A percentile compares a stretch with the other conserved stretches of the same genome.
Conservation (phyloP, 1,140 invertebrate species). For the Probaryconus sp. region DNA sequence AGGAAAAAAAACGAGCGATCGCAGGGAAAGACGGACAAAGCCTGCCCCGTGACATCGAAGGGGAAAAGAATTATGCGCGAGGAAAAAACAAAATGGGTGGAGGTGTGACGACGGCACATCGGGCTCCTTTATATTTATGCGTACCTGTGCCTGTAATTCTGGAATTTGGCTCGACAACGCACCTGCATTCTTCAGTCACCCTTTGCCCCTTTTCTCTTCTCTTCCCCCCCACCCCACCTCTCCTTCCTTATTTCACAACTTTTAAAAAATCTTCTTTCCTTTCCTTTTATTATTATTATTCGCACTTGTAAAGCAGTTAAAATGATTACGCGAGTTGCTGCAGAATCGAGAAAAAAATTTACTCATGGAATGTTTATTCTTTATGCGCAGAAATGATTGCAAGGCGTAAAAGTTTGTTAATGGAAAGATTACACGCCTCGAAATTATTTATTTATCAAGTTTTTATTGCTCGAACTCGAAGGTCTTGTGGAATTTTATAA, state of each 20-base stretch:
- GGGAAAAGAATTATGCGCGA: slow-evolving; percentile 28
- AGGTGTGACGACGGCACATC: slow-evolving; percentile 23
- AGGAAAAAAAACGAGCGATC: slow-evolving; percentile 16
- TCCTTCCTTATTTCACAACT: neutral
- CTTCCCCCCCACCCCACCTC: neutral
- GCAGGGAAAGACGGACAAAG: slow-evolving; percentile 28
- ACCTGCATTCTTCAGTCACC: slow-evolving; percentile 30
- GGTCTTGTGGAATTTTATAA: too few relatives aligned
- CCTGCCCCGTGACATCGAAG: slow-evolving; percentile 28
- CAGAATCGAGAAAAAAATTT: too few relatives aligned
- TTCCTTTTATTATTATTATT: too few relatives aligned
- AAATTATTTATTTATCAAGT: too few relatives aligned
- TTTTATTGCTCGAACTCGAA: too few relatives aligned
- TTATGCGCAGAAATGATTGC: too few relatives aligned
- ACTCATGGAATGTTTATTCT: too few relatives aligned
- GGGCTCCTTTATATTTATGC: slow-evolving; percentile 9
- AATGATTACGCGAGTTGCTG: too few relatives aligned
- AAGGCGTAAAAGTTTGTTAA: too few relatives aligned
- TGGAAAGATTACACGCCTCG: too few relatives aligned
- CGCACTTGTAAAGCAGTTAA: too few relatives aligned
- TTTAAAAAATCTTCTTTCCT: too few relatives aligned
- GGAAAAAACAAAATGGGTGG: slow-evolving; percentile 26
- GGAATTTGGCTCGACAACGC: slow-evolving; percentile 26
- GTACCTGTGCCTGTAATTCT: slow-evolving; percentile 35
- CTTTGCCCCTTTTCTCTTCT: neutral